phyloP scores from a whole-genome alignment of 2,797 vertebrate genomes.

The Amphiprion clarkii region DNA sequence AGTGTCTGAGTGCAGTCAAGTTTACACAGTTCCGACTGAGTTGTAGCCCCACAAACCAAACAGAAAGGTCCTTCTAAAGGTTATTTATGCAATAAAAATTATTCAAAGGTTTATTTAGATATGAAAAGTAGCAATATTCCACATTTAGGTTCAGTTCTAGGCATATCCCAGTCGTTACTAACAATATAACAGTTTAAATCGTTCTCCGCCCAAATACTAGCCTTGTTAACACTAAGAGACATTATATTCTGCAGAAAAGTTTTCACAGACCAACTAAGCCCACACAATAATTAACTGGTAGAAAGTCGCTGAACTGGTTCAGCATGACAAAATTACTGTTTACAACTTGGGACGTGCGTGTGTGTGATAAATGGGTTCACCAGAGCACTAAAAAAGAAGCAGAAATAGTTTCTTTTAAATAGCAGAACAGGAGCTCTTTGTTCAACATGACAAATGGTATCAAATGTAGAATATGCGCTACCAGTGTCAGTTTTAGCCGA shows the following conservation, averaged over 20 bases:
- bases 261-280: neutral
- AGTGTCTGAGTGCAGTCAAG: neutral
- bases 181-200: neutral
- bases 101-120: neutral
- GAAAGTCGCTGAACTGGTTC: slow-evolving; percentile 18
- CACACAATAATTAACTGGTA: neutral
- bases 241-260: neutral
- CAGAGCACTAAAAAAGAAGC: neutral
- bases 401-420: neutral
- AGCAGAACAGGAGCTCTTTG: neutral
- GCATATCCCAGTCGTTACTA: neutral
- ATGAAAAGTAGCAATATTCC: too few species aligned
- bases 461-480: slow-evolving; percentile 13
- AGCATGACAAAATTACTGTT: neutral
- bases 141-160: too few species aligned
- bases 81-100: neutral
- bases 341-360: neutral
- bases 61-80: neutral
- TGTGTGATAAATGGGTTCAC: neutral
- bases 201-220: neutral
- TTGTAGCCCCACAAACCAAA: neutral
- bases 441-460: slow-evolving; percentile 12
- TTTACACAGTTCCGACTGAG: neutral
- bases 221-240: neutral
- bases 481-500: slow-evolving; percentile 7